Conservation (phyloP, 1,140 invertebrate genomes). For the Drosophila serrata region DNA sequence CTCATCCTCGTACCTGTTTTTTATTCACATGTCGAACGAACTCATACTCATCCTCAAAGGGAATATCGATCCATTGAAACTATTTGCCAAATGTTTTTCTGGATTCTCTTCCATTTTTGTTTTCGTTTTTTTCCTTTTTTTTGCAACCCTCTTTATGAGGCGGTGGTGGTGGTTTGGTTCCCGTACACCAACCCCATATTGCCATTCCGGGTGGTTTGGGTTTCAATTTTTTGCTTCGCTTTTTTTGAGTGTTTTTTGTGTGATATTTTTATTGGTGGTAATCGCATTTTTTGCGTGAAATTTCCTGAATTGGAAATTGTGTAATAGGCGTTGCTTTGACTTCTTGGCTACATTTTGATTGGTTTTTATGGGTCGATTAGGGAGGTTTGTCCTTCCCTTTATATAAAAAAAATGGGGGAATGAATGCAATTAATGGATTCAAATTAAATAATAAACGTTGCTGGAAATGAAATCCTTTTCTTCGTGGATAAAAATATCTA, state of each 20-base stretch:
- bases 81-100: constrained; percentile 52
- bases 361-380: constrained; percentile 41
- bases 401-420: constrained; percentile 2
- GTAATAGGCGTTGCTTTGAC: constrained; percentile 70
- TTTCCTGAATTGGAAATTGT: constrained; percentile 47
- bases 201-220: constrained; percentile 39
- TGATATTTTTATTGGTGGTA: constrained; percentile 73
- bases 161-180: constrained; percentile 66
- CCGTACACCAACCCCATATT: constrained; percentile 57
- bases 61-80: constrained; percentile 64
- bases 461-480: too few relatives aligned
- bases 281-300: constrained; percentile 73
- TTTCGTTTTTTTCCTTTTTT: constrained; percentile 27
- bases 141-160: constrained; percentile 65
- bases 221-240: constrained; percentile 33
- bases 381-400: constrained; percentile 4
- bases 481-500: too few relatives aligned
- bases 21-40: constrained; percentile 61
- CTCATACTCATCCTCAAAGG: constrained; percentile 3
- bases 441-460: too few relatives aligned
- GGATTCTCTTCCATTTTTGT: constrained; percentile 27
- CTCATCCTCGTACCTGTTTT: constrained; percentile 72
- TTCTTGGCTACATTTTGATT: constrained; percentile 65
- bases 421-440: not conserved
- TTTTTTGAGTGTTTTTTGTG: constrained; percentile 43